Evolutionary conservation across 1,140 invertebrate genomes (phyloP), one percentile per base, ranked within the genome.

Genomic region (Polypedilum vanderplanki): DNA sequence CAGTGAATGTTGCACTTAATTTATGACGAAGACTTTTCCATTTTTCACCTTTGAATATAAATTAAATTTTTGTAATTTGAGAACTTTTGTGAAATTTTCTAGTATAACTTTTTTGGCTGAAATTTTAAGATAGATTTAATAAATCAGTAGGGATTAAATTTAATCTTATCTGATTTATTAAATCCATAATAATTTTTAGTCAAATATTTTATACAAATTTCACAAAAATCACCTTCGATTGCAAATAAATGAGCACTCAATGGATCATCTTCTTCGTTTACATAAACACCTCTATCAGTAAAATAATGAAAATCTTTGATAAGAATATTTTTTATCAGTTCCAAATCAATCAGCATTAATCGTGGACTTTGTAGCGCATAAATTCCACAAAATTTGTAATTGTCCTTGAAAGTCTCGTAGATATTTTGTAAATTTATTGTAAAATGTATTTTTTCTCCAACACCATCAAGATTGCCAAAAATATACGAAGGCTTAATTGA

Each of bases 1-100:
- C 86, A 24, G 86, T 89, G 77, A 91, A 91, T 0, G 86, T 86
- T 3, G 88, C 87, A 40, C 87, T 87, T 24, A 90, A 81, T 75
- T 89, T 86, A 7, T 84, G 81, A 73, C 89, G 81, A 41, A 90
- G 82, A 46, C 84, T 79, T 73, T 85, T 85, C 89, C 89, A 91
- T 22, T 83, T 80, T 10, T 84, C 81, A 8, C 86, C 87, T 75
- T 83, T 82, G 73, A 85, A 78, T 41, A 83, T 83, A 41, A 88
- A 84, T 10, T 87, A 77, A 46, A 7, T 4, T 41, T 41, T 41
- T 41, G 41, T 46, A 46, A 10, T 46, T 10, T 10, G 41, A 8
- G 15, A 3, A 15, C 15, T 15, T n/a, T 57, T 57, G 4, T 57
- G 46, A 57, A 33, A 33, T 33, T 57, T 12, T 12, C 8, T n/a